Conservation (phyloP, 2,888 invertebrate genomes). For the Actias luna region DNA sequence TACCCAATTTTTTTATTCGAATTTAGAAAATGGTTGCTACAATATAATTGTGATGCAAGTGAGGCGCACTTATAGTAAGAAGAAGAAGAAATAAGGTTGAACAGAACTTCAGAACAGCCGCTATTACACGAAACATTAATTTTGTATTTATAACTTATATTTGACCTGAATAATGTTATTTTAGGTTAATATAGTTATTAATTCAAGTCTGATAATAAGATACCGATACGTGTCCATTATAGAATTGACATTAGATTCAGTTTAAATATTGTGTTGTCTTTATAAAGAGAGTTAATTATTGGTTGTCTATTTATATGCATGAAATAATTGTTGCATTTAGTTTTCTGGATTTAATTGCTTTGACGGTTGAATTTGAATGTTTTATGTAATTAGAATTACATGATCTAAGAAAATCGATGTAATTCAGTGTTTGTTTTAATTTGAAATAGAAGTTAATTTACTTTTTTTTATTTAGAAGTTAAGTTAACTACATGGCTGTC, state of each 20-base stretch:
- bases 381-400: neutral
- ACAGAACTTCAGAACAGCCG: too few relatives aligned
- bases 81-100: too few relatives aligned
- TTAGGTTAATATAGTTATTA: neutral
- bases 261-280: neutral
- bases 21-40: too few relatives aligned
- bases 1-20: too few relatives aligned
- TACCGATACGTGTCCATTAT: neutral
- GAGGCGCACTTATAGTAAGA: too few relatives aligned
- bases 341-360: neutral
- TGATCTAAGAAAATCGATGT: too few relatives aligned
- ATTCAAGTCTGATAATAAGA: neutral
- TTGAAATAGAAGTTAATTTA: too few relatives aligned
- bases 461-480: too few relatives aligned
- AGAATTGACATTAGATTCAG: neutral
- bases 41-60: too few relatives aligned
- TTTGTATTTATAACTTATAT: neutral
- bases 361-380: neutral
- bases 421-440: too few relatives aligned
- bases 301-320: neutral
- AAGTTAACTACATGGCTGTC: too few relatives aligned
- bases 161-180: neutral
- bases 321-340: neutral
- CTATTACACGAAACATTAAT: neutral
- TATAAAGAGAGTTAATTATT: neutral